phyloP scores from a whole-genome alignment of 2,113 vertebrate genomes.

The Tringa solitaria region DNA sequence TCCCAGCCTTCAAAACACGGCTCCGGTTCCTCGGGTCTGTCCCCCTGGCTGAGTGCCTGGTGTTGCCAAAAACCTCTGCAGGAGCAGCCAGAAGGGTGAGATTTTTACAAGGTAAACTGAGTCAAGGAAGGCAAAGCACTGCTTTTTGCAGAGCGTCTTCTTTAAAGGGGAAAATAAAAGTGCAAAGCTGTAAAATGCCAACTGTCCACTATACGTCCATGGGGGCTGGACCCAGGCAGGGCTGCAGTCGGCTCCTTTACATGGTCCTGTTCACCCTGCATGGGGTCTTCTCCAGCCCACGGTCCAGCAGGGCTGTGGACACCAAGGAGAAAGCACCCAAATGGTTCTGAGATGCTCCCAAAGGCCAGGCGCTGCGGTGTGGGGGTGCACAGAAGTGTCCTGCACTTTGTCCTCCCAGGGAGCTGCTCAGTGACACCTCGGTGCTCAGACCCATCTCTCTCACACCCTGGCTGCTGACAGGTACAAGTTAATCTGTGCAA shows the following conservation, averaged over 20 bases:
- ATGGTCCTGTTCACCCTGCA: background rate
- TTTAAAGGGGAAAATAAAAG: background rate
- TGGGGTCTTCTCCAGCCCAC: background rate
- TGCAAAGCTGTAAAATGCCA: background rate
- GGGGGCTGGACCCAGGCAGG: background rate
- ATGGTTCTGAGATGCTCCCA: background rate
- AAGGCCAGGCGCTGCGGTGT: rapidly evolving
- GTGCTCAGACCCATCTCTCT: background rate
- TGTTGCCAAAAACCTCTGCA: background rate
- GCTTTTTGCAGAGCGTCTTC: background rate
- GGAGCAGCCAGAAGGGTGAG: background rate
- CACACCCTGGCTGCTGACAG: background rate
- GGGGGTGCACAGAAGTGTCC: background rate
- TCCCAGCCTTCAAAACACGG: background rate
- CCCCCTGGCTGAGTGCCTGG: background rate
- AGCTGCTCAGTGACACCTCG: background rate
- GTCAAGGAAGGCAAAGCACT: background rate
- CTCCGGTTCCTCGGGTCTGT: background rate
- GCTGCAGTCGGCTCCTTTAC: background rate
- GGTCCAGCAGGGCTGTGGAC: background rate
- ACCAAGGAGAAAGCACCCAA: background rate
- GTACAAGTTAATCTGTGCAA: background rate
- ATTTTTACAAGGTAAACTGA: background rate
- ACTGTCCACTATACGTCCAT: rapidly evolving
- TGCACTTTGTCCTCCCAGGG: background rate